Base-by-base conservation (phyloP, 2,797 vertebrate species). In the Morus bassanus region DNA sequence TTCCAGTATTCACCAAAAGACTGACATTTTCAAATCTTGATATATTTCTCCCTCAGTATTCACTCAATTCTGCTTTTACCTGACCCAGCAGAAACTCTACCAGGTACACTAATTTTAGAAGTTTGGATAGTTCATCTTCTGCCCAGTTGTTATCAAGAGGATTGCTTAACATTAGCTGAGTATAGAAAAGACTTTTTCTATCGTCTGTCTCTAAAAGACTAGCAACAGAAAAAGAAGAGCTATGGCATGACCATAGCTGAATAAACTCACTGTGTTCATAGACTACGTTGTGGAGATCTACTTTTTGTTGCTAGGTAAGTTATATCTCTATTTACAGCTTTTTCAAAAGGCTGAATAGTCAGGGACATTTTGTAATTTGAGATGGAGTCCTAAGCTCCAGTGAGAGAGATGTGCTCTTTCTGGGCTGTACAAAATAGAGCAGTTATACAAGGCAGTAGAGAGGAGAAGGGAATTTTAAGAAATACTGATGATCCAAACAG, bases 271-370 rank as follows among this genome's bases (percentile, higher is more conserved):
- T 94, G 65, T 86, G 25, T 83, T 95, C 78, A 11, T 43, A 83
- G 86, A 43, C 56, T 72, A 57, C 56, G 65, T 77, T 93, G 75
- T 81, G 75, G 33, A 89, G 72, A 93, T 91, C 68, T 90, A 43
- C 54, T 90, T 92, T 96, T 95, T 96, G 96, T 96, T 96, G 90
- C 94, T 96, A 95, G 91, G 94, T 96, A 95, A 92, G 94, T 92
- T 95, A 92, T 95, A 96, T 83, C 88, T 95, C 96, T 92, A 88
- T 94, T 95, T 96, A 89, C 91, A 87, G 75, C 84, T 93, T 95
- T 94, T 89, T 94, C 82, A 92, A 95, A 95, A 80, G 78, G 57
- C 86, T 93, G 88, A 93, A 91, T 93, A 93, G 78, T 80, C 89
- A 95, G 88, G 92, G 86, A 93, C 92, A 81, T 95, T 92, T 94